Conservation (phyloP, 92 coral and sea anemone genomes). For the Porites cylindrica region DNA sequence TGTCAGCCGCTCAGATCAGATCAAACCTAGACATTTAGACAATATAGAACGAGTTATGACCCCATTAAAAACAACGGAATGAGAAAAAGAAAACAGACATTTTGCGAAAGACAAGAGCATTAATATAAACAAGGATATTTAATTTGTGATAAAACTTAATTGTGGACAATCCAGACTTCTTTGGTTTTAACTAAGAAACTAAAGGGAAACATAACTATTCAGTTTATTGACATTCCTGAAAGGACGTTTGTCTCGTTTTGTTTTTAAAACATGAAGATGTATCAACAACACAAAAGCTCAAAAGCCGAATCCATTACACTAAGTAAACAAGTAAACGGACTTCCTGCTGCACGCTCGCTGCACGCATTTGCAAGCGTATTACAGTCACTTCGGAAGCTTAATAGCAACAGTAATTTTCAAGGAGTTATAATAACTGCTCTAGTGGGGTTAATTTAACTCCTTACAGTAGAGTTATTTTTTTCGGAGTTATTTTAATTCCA, state of each 20-base stretch:
- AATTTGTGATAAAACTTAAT: neutral
- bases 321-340: slow-evolving; percentile 9
- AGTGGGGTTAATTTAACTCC: too few species aligned
- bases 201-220: slow-evolving; percentile 34
- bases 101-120: too few species aligned
- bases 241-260: neutral
- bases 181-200: too few species aligned
- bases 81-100: too few species aligned
- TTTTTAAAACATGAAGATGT: slow-evolving; percentile 6
- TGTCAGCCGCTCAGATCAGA: neutral
- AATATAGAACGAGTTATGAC: neutral
- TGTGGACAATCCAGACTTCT: neutral
- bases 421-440: too few species aligned
- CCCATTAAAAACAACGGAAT: too few species aligned
- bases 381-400: neutral
- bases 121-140: too few species aligned
- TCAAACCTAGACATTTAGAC: neutral
- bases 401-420: neutral
- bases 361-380: neutral
- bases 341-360: neutral
- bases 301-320: slow-evolving; percentile 19
- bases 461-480: too few species aligned
- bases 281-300: slow-evolving; percentile 20
- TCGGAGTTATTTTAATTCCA: too few species aligned
- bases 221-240: slow-evolving; percentile 30